phyloP scores from a whole-genome alignment of 2,113 vertebrate genomes.

The Pangasianodon gigas region DNA sequence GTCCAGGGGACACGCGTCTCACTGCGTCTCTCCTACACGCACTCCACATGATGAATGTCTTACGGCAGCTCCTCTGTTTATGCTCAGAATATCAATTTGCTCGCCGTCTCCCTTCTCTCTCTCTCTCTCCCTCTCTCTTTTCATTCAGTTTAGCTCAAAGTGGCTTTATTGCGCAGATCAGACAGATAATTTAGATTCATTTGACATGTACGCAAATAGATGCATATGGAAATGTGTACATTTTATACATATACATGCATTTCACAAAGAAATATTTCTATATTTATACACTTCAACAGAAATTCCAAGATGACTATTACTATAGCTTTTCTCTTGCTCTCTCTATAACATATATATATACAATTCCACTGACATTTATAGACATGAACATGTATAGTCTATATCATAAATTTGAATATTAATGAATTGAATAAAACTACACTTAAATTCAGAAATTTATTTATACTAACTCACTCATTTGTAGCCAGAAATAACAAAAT shows the following conservation, averaged over 20 bases:
- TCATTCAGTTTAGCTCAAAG: background rate
- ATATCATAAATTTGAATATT: background rate
- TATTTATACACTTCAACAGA: background rate
- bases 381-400: background rate
- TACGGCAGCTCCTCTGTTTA: slow-evolving; percentile 57
- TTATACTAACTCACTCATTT: background rate
- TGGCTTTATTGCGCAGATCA: background rate
- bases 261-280: background rate
- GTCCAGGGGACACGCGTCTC: slow-evolving; percentile 60
- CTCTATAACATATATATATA: background rate
- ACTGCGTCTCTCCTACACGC: slow-evolving; percentile 51
- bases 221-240: background rate
- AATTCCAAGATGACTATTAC: background rate
- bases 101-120: slow-evolving; percentile 34
- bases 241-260: background rate
- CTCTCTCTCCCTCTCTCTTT: background rate
- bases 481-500: background rate
- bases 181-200: background rate
- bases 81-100: slow-evolving; percentile 61
- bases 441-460: background rate
- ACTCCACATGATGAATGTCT: slow-evolving; percentile 53
- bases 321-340: background rate
- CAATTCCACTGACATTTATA: background rate
- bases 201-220: background rate
- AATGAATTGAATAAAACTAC: background rate